Evolutionary conservation across 2,797 vertebrate genomes (phyloP), one percentile per base, ranked within the genome.

Genomic region (Coranthus polyacanthus): DNA sequence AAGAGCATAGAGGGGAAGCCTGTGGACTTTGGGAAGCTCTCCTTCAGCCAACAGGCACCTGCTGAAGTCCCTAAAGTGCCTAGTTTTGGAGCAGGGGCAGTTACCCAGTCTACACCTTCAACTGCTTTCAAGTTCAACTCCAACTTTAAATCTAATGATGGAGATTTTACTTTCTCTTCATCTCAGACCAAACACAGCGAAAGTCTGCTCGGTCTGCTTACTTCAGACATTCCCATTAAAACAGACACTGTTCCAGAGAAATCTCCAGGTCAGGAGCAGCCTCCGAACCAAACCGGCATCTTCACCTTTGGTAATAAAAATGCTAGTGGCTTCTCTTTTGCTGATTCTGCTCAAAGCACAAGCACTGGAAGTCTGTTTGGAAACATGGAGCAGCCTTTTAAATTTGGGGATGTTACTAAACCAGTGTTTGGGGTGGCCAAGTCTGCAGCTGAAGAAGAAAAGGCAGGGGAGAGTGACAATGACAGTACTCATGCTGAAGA

Each of bases 91-190:
- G 69, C 91, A 56, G 87, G 92, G 15, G 60, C 77, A 12, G 84
- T 89, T 29, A 55, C 92, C 5, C 91, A 95, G 6, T 85, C 95
- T 67, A 88, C 91, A 13, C 85, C 91, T 6, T 72, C 89, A 24
- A 82, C 94, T 78, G 90, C 95, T 44, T 99, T 99, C 86, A 99
- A 99, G 85, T 99, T 99, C 91, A 98, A 96, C 81, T 96, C 96
- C 12, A 99, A 99, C 89, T 98, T 98, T 82, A 98, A 99, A 83
- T 98, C 97, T 26, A 97, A 98, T 38, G 98, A 98, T 84, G 97
- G 98, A 13, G 98, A 99, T 84, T 99, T 98, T 22, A 98, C 95
- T 6, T 98, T 99, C 91, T 93, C 97, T 26, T 92, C 95, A 17
- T 93, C 94, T 42, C 95, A 97, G 62, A 22, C 74, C 59, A 97